These are phyloP conservation scores for Amblyopsis hoosieri DNA, from an alignment of 2,797 vertebrate species.

Conservation along the genomic window DNA sequence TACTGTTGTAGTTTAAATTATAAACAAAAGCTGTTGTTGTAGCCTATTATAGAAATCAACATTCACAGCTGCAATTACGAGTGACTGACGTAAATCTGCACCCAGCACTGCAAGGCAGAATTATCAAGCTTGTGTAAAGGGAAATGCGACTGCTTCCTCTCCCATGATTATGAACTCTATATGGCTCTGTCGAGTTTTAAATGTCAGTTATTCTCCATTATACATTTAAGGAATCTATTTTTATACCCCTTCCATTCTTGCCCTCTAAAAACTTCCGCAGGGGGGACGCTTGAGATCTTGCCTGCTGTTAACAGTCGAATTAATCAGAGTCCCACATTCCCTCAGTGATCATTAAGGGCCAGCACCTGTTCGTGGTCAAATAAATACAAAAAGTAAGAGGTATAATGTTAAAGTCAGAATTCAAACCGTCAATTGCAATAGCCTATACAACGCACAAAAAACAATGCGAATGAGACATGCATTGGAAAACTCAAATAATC, in stretches of 20 bases:
- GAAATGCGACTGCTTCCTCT: conserved; percentile 70
- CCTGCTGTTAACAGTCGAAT: conserved; percentile 70
- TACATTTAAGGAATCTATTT: conserved; percentile 70
- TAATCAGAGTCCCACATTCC: conserved; percentile 67
- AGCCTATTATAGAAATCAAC: background rate
- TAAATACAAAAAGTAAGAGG: conserved; percentile 40
- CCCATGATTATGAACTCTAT: conserved; percentile 73
- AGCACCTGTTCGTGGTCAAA: conserved; percentile 62
- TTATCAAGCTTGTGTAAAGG: conserved; percentile 51
- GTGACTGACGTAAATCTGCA: conserved; percentile 7
- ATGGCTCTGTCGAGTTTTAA: conserved; percentile 75
- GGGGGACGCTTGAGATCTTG: conserved; percentile 57
- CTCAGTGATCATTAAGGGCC: conserved; percentile 59
- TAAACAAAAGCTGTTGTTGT: background rate
- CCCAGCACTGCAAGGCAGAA: conserved; percentile 42
- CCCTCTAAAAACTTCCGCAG: conserved; percentile 66
- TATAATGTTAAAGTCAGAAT: conserved; percentile 21
- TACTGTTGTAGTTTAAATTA: no score
- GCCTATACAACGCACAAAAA: conserved; percentile 24
- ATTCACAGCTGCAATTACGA: no score
- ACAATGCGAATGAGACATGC: conserved; percentile 38
- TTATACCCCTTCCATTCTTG: conserved; percentile 58
- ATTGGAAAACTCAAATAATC: conserved; percentile 19
- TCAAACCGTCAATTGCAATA: conserved; percentile 6
- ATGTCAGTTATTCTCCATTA: conserved; percentile 64